A percentile compares a stretch with the other conserved stretches of the same genome.
Conservation (phyloP, 2,888 invertebrate genomes). For the Smittia sp. region DNA sequence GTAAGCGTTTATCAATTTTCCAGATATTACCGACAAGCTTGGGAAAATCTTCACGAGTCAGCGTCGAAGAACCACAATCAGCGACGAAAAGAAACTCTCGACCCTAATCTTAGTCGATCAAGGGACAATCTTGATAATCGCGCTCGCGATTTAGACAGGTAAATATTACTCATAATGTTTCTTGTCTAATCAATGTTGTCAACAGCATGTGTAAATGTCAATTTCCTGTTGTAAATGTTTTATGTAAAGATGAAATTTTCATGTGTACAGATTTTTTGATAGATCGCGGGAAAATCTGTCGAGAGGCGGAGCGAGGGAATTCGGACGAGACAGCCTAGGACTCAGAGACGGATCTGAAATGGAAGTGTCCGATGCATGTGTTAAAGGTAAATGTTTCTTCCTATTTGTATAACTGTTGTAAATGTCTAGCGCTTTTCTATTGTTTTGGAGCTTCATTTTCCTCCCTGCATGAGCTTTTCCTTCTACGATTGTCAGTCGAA, state of each 20-base stretch:
- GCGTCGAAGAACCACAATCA: conserved; percentile 65
- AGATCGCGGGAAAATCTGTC: conserved; percentile 51
- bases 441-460: background rate
- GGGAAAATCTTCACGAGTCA: conserved; percentile 88
- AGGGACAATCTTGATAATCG: conserved; percentile 51
- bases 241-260: conserved; percentile 42
- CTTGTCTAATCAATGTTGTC: background rate
- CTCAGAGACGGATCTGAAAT: conserved; percentile 73
- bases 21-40: conserved; percentile 81
- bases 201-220: conserved; percentile 2
- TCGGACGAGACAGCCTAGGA: conserved; percentile 49
- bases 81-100: conserved; percentile 68
- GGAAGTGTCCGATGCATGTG: conserved; percentile 65
- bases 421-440: background rate
- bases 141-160: conserved; percentile 54
- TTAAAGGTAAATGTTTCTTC: conserved; percentile 52
- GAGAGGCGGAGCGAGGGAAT: conserved; percentile 48
- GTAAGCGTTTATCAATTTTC: conserved; percentile 39
- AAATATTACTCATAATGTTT: conserved; percentile 20
- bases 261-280: conserved; percentile 40
- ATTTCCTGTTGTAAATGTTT: background rate
- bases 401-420: conserved; percentile 43
- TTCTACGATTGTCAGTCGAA: too few species aligned
- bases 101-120: conserved; percentile 57
- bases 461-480: background rate